These are phyloP conservation scores for Agonopterix arenella DNA, from an alignment of 2,888 invertebrate genomes.

Conservation along the genomic window DNA sequence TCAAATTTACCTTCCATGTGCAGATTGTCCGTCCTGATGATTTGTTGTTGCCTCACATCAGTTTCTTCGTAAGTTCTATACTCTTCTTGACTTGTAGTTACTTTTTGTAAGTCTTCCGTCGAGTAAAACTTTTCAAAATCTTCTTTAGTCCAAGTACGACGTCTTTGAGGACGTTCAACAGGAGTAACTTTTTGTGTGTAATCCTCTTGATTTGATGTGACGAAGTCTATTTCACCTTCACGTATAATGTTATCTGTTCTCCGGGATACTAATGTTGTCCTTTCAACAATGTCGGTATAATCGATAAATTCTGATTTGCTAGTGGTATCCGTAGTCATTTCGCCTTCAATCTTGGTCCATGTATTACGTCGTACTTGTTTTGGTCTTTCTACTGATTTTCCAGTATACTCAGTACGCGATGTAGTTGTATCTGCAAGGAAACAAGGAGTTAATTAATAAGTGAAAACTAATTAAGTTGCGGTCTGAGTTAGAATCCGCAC, in stretches of 20 bases:
- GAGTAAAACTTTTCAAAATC: constrained; percentile 83
- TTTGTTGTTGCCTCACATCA: constrained; percentile 64
- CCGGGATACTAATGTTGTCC: constrained; percentile 75
- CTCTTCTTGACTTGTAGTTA: constrained; percentile 82
- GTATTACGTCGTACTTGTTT: constrained; percentile 83
- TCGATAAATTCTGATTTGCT: constrained; percentile 81
- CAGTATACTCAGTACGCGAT: constrained; percentile 81
- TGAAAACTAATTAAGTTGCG: too few relatives aligned
- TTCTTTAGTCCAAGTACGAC: constrained; percentile 84
- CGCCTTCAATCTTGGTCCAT: constrained; percentile 87
- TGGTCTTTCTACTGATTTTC: constrained; percentile 80
- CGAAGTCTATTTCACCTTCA: constrained; percentile 82
- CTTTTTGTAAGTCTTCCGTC: constrained; percentile 69
- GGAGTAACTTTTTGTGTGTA: constrained; percentile 77
- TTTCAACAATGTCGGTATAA: constrained; percentile 75
- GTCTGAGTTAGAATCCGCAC: too few relatives aligned
- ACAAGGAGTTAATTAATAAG: background rate
- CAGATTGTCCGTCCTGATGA: constrained; percentile 66
- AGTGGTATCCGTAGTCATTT: constrained; percentile 83
- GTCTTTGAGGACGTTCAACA: constrained; percentile 76
- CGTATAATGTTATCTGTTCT: constrained; percentile 81
- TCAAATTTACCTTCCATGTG: constrained; percentile 72
- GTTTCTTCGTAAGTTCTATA: constrained; percentile 78
- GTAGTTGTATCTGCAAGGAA: constrained; percentile 81
- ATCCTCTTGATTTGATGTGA: constrained; percentile 80